Evolutionary conservation across 2,888 invertebrate species (phyloP), one percentile per base, ranked within the genome.

Genomic region (Parnassius mnemosyne): DNA sequence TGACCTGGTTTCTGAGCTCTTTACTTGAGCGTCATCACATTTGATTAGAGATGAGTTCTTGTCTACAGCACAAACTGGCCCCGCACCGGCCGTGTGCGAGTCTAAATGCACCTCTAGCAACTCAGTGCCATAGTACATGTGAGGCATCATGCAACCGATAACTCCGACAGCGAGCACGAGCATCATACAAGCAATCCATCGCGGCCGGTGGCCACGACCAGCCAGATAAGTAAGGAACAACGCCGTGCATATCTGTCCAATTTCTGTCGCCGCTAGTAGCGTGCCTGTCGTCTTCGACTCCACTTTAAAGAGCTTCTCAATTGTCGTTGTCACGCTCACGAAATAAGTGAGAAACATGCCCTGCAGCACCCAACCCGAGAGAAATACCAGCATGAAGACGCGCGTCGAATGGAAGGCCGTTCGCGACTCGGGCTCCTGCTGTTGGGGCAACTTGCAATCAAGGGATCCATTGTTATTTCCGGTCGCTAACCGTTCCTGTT

Each of bases 271-370:
- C 71, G 97, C 96, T 92, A 98, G 93, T 73, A 98, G 93, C 63
- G 97, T 94, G 0, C 97, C 97, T 0, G 97, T 97, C 51, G 97
- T 97, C 88, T 96, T 97, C 63, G 97, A 97, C 83, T 97, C 97
- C 66, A 98, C 95, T 90, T 96, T 96, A 84, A 97, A 98, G 65
- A 98, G 92, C 85, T 97, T 97, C 85, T 98, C 97, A 69, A 98
- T 95, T 44, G 97, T 98, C 63, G 98, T 98, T 77, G 97, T 97
- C 70, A 97, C 97, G 81, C 97, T 97, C 64, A 97, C 97, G 83
- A 98, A 97, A 85, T 98, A 98, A 51, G 98, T 97, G 86, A 96
- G 96, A 86, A 96, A 97, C 96, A 97, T 97, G 66, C 98, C 98
- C 87, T 95, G 95, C 63, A 95, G 89, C 66, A 97, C 96, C 95